Evolutionary conservation across 2,113 vertebrate genomes (phyloP).

Genomic region (Pelobates fuscus): DNA sequence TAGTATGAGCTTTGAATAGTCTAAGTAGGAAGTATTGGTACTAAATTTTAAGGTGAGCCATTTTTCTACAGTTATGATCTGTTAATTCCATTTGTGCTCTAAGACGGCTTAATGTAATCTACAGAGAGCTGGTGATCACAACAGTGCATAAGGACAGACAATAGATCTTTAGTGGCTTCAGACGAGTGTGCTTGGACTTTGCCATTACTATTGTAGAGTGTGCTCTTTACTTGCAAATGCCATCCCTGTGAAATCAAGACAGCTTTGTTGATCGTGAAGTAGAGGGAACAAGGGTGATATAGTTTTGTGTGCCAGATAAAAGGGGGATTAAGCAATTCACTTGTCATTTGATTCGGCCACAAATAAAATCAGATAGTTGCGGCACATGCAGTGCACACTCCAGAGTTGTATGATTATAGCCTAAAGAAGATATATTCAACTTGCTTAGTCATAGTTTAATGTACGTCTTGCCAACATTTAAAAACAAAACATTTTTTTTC

Average conservation of each 20-base stretch:
- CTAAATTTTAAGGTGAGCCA: neutral
- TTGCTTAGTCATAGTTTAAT: slow-evolving; percentile 60
- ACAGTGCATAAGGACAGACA: slow-evolving; percentile 73
- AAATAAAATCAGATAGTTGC: slow-evolving; percentile 89
- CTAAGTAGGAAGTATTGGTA: too few species aligned
- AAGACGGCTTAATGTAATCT: slow-evolving; percentile 74
- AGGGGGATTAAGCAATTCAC: slow-evolving; percentile 89
- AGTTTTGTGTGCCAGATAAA: slow-evolving; percentile 84
- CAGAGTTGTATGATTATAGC: slow-evolving; percentile 80
- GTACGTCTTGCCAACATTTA: slow-evolving; percentile 21
- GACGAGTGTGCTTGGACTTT: slow-evolving; percentile 68
- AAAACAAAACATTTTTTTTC: slow-evolving; percentile 11
- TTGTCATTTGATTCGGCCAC: slow-evolving; percentile 87
- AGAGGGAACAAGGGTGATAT: slow-evolving; percentile 88
- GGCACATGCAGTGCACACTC: slow-evolving; percentile 75
- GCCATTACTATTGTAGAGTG: slow-evolving; percentile 61
- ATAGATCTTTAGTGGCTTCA: slow-evolving; percentile 76
- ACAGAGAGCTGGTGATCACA: slow-evolving; percentile 70
- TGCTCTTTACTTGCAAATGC: slow-evolving; percentile 77
- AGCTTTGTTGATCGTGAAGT: slow-evolving; percentile 85
- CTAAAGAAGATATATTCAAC: slow-evolving; percentile 67
- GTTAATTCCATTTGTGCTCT: slow-evolving; percentile 71
- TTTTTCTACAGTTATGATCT: slow-evolving; percentile 12
- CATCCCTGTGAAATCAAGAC: slow-evolving; percentile 87
- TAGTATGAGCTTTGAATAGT: too few species aligned